Percentiles rank a stretch among this genome's conserved stretches.
Evolutionary conservation across 1,140 invertebrate species (phyloP).

Genomic region (Drosophila tsacasi): DNA sequence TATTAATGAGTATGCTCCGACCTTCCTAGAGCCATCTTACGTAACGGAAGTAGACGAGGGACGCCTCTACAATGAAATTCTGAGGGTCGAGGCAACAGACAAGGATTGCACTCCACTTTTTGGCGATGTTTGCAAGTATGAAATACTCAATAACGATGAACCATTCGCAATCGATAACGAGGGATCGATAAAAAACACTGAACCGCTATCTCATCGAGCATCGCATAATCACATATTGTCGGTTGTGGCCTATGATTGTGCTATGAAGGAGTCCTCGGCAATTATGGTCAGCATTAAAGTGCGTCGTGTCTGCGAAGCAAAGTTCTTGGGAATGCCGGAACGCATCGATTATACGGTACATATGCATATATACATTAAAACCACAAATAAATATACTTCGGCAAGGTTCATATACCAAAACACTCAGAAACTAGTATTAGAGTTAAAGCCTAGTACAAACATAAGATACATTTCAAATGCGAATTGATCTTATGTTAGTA

Average conservation of each 20-base stretch:
- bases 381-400: no score
- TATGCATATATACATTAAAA: constrained; percentile 86
- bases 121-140: constrained; percentile 98
- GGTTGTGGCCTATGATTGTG: constrained; percentile 98
- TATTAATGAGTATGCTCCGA: constrained; percentile 97
- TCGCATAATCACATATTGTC: constrained; percentile 98
- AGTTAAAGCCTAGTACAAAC: no score
- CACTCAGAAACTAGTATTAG: no score
- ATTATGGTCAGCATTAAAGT: constrained; percentile 98
- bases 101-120: constrained; percentile 96
- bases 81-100: constrained; percentile 95
- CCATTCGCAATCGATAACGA: constrained; percentile 97
- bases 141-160: constrained; percentile 94
- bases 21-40: constrained; percentile 95
- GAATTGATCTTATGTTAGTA: no score
- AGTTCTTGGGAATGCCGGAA: constrained; percentile 90
- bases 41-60: constrained; percentile 96
- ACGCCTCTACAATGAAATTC: constrained; percentile 94
- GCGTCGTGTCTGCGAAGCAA: constrained; percentile 79
- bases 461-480: no score
- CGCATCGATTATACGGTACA: constrained; percentile 96
- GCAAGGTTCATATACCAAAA: no score
- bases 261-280: constrained; percentile 94
- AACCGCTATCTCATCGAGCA: constrained; percentile 94
- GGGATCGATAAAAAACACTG: constrained; percentile 95